phyloP scores from a whole-genome alignment of 2,797 vertebrate genomes.

The Merluccius polli region DNA sequence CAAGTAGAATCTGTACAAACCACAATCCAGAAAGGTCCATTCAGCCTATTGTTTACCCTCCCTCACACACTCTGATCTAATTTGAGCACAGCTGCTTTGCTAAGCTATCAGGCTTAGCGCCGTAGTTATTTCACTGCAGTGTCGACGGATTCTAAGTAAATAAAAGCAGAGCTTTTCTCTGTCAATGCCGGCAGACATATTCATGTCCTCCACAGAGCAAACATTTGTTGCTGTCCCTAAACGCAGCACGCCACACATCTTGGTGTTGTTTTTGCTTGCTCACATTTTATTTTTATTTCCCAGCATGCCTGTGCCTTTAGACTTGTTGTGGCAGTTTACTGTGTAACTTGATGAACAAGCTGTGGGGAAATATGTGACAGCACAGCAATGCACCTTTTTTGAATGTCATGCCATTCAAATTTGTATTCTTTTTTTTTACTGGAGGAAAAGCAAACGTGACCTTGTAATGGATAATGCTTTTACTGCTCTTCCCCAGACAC shows the following conservation, averaged over 20 bases:
- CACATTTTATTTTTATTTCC: too few relatives aligned
- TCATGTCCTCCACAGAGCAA: slow-evolving; percentile 14
- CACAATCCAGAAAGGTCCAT: neutral
- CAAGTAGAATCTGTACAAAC: neutral
- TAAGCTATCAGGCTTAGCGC: neutral
- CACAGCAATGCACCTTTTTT: slow-evolving; percentile 3
- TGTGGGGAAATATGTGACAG: slow-evolving; percentile 44
- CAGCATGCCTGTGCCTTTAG: slow-evolving; percentile 34
- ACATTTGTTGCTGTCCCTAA: slow-evolving; percentile 20
- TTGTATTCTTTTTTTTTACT: neutral
- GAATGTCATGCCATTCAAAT: neutral
- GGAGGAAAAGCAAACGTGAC: neutral
- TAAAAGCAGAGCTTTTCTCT: slow-evolving; percentile 7
- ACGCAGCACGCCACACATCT: slow-evolving; percentile 27
- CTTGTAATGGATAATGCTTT: too few relatives aligned
- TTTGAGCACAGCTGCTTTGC: slow-evolving; percentile 1
- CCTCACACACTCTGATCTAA: neutral
- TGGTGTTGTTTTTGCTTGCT: slow-evolving; percentile 20
- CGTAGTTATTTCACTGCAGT: neutral
- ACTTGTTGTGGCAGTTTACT: slow-evolving; percentile 40
- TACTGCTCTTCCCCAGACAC: neutral
- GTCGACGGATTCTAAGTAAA: slow-evolving; percentile 3
- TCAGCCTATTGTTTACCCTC: neutral
- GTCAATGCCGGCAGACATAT: slow-evolving; percentile 1
- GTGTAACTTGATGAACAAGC: slow-evolving; percentile 41